Evolutionary conservation across 2,888 invertebrate species (phyloP).

Genomic region (Pterostichus niger): DNA sequence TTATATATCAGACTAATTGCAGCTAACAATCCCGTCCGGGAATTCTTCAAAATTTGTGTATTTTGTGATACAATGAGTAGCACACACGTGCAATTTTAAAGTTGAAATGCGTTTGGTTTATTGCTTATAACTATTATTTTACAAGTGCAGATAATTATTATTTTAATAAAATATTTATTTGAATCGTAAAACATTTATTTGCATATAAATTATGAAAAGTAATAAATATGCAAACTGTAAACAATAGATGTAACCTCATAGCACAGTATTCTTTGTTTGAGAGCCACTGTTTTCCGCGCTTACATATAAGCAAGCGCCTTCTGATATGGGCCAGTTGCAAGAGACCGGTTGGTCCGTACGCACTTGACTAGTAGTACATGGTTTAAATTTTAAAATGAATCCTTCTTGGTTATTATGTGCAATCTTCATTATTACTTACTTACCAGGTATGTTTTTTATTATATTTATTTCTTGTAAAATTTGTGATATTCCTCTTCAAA

Average conservation of each 20-base stretch:
- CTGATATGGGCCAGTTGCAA: constrained; percentile 65
- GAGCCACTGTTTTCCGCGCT: constrained; percentile 56
- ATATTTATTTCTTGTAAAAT: not conserved
- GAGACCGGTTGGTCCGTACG: constrained; percentile 59
- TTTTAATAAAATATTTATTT: no score
- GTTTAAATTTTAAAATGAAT: constrained; percentile 60
- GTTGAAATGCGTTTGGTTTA: no score
- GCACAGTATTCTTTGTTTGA: constrained; percentile 36
- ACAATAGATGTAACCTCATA: not conserved
- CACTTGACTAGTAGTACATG: constrained; percentile 55
- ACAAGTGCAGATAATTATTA: no score
- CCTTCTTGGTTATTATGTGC: constrained; percentile 61
- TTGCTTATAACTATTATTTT: no score
- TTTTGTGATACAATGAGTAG: no score
- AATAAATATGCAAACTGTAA: not conserved
- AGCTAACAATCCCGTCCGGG: no score
- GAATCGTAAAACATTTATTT: no score
- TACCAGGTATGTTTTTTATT: constrained; percentile 56
- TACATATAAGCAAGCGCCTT: constrained; percentile 59
- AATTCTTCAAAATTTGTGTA: no score
- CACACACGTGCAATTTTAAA: no score
- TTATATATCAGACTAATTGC: no score
- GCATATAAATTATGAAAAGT: no score
- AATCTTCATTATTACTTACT: constrained; percentile 47
- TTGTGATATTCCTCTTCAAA: not conserved